Evolutionary conservation across 2,113 vertebrate species (phyloP).

Genomic region (Plecotus auritus): DNA sequence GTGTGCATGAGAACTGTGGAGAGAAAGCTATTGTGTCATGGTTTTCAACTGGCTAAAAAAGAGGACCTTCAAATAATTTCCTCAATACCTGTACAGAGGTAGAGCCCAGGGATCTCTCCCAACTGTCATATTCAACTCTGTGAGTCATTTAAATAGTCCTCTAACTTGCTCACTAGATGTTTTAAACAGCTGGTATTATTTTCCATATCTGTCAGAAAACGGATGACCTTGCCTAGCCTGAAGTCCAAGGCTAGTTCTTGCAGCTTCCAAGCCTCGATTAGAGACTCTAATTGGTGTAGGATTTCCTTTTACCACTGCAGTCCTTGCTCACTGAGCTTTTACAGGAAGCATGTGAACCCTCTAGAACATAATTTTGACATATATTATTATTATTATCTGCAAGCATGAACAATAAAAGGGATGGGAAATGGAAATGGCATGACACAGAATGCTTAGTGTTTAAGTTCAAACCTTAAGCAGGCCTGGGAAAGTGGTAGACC

Average conservation of each 20-base stretch:
- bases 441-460: neutral
- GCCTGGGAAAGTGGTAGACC: neutral
- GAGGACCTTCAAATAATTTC: neutral
- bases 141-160: neutral
- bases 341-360: conserved; percentile 20
- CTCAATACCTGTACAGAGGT: neutral
- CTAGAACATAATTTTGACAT: conserved; percentile 29
- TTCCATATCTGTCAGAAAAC: conserved; percentile 32
- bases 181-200: conserved; percentile 36
- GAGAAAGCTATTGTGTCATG: neutral
- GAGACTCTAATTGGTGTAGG: neutral
- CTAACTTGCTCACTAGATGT: conserved; percentile 34
- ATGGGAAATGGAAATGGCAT: neutral
- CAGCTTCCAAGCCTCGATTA: conserved; percentile 26
- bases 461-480: neutral
- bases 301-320: neutral
- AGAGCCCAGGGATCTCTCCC: neutral
- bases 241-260: conserved; percentile 39
- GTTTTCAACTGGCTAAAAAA: neutral
- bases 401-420: neutral
- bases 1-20: neutral
- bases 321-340: neutral
- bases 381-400: conserved; percentile 39
- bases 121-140: neutral
- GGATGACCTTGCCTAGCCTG: neutral